Conservation (phyloP, 2,888 invertebrate species). For the Metellina segmentata region DNA sequence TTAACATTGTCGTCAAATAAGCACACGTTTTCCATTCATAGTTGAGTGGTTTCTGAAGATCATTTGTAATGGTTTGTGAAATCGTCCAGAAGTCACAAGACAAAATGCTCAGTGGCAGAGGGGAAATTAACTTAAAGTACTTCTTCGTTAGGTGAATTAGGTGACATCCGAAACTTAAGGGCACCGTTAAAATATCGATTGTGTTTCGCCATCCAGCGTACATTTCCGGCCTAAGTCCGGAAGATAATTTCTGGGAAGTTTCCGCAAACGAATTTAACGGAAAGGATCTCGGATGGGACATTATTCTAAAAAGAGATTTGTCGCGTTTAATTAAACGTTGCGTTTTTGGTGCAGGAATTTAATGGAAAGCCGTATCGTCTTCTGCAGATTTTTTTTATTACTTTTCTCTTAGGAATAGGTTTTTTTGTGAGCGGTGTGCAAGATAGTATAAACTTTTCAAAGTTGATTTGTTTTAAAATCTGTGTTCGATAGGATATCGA, state of each 20-base stretch:
- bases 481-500: too few relatives aligned
- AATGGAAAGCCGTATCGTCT: conserved; percentile 24
- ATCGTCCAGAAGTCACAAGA: not conserved
- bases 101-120: conserved; percentile 24
- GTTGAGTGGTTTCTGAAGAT: too few relatives aligned
- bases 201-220: conserved; percentile 38
- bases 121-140: conserved; percentile 49
- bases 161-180: conserved; percentile 59
- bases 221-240: conserved; percentile 56
- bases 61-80: too few relatives aligned
- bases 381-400: conserved; percentile 6
- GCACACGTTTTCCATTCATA: too few relatives aligned
- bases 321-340: conserved; percentile 67
- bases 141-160: conserved; percentile 63
- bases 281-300: conserved; percentile 57
- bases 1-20: too few relatives aligned
- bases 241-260: conserved; percentile 65
- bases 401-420: not conserved
- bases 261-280: conserved; percentile 63
- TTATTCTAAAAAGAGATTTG: conserved; percentile 71
- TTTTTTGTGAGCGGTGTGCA: not conserved
- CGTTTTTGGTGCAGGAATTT: conserved; percentile 33
- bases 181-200: conserved; percentile 61
- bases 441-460: not conserved
- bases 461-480: not conserved